phyloP scores from a whole-genome alignment of 2,888 invertebrate genomes.

The Melanostoma scalare region DNA sequence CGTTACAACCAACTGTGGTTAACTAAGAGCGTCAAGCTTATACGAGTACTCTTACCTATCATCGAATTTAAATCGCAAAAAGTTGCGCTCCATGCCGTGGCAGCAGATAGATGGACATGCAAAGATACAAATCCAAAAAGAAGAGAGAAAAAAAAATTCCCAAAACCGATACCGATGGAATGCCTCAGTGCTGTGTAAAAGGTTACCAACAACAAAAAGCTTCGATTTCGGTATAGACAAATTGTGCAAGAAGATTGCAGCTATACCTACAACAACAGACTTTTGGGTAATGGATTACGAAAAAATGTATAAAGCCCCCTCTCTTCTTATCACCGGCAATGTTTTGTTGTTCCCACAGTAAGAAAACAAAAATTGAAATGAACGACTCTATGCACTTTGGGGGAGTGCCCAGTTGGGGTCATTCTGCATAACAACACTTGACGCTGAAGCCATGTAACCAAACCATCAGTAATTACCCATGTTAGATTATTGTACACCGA shows the following conservation, averaged over 20 bases:
- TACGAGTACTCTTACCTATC: constrained; percentile 43
- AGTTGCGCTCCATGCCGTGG: constrained; percentile 30
- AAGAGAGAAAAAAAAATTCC: constrained; percentile 11
- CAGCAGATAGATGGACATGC: constrained; percentile 58
- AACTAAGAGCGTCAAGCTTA: constrained; percentile 30
- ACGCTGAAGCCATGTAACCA: constrained; percentile 43
- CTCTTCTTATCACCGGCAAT: constrained; percentile 31
- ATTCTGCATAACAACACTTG: constrained; percentile 57
- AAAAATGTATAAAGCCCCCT: constrained; percentile 42
- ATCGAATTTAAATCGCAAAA: constrained; percentile 63
- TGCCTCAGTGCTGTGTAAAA: constrained; percentile 45
- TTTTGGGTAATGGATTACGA: constrained; percentile 58
- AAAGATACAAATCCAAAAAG: constrained; percentile 39
- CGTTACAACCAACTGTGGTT: constrained; percentile 15
- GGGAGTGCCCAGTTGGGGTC: constrained; percentile 63
- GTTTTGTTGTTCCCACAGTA: constrained; percentile 55
- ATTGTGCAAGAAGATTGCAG: constrained; percentile 62
- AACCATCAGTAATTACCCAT: constrained; percentile 47
- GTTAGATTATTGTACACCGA: constrained; percentile 12
- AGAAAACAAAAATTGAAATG: constrained; percentile 23
- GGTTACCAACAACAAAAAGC: constrained; percentile 53
- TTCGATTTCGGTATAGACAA: constrained; percentile 47
- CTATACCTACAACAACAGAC: constrained; percentile 20
- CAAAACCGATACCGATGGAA: constrained; percentile 52
- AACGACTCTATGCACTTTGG: constrained; percentile 19